Evolutionary conservation across 1,140 invertebrate species (phyloP).

Genomic region (Notospermus geniculatus): DNA sequence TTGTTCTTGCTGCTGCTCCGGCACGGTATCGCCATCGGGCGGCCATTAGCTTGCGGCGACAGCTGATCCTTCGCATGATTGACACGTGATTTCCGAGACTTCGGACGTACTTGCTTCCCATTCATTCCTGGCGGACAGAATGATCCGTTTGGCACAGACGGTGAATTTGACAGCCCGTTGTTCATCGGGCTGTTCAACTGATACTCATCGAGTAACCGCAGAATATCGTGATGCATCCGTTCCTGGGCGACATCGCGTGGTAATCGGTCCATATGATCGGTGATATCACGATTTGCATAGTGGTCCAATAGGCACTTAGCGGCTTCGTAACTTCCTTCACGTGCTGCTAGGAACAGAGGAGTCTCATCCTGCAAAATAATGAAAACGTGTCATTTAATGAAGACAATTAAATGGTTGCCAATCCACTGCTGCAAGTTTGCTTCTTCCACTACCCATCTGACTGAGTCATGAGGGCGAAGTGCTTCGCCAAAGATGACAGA

Average conservation of each 20-base stretch:
- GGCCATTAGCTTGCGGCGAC: constrained; percentile 9
- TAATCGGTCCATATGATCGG: constrained; percentile 95
- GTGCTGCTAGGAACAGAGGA: constrained; percentile 88
- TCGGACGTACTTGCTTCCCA: not conserved
- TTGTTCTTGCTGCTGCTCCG: not conserved
- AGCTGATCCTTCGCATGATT: not conserved
- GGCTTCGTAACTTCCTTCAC: constrained; percentile 89
- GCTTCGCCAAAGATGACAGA: no score
- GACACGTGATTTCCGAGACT: not conserved
- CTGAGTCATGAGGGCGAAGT: no score
- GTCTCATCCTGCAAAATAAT: constrained; percentile 77
- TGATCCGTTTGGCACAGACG: constrained; percentile 12
- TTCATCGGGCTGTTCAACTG: constrained; percentile 40
- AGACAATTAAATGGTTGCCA: not conserved
- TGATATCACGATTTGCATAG: constrained; percentile 92
- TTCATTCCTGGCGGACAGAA: not conserved
- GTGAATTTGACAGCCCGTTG: constrained; percentile 49
- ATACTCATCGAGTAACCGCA: constrained; percentile 85
- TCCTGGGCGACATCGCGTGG: constrained; percentile 90
- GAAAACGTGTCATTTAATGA: constrained; percentile 10
- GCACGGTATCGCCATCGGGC: not conserved
- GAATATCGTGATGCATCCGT: constrained; percentile 88
- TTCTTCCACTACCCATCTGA: no score
- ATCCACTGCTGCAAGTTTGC: no score
- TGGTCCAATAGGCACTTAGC: constrained; percentile 88